A percentile compares a stretch with the other conserved stretches of the same genome.
phyloP scores from a whole-genome alignment of 2,113 vertebrate species.

The Herpailurus yagouaroundi region DNA sequence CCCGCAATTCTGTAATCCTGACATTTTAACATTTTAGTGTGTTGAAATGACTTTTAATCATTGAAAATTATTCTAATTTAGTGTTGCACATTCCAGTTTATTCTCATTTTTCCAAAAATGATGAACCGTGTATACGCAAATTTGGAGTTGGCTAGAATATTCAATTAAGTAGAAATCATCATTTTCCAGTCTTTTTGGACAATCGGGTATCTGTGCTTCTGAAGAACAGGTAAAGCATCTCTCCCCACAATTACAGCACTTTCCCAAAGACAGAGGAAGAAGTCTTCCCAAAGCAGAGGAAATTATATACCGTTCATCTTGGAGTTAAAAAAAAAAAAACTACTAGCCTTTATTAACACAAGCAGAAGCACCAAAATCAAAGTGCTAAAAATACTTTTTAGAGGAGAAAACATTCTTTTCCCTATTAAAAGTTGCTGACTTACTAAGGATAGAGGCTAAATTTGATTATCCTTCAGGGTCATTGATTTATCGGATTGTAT shows the following conservation, averaged over 20 bases:
- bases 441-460: not conserved
- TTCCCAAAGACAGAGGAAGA: not conserved
- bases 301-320: not conserved
- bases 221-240: not conserved
- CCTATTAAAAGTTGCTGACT: not conserved
- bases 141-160: not conserved
- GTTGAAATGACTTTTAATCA: not conserved
- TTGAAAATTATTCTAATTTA: slow-evolving; percentile 7
- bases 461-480: not conserved
- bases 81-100: not conserved
- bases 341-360: not conserved
- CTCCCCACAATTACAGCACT: not conserved
- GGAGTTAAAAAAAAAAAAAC: not conserved
- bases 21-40: not conserved
- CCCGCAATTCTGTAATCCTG: not conserved
- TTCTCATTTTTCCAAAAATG: not conserved
- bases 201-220: not conserved
- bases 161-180: not conserved
- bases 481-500: not conserved
- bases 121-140: not conserved
- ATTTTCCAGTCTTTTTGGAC: not conserved
- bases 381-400: not conserved
- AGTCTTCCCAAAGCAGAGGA: not conserved
- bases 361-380: not conserved
- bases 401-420: not conserved